Conservation (phyloP, 2,888 invertebrate genomes). For the Trissolcus japonicus region DNA sequence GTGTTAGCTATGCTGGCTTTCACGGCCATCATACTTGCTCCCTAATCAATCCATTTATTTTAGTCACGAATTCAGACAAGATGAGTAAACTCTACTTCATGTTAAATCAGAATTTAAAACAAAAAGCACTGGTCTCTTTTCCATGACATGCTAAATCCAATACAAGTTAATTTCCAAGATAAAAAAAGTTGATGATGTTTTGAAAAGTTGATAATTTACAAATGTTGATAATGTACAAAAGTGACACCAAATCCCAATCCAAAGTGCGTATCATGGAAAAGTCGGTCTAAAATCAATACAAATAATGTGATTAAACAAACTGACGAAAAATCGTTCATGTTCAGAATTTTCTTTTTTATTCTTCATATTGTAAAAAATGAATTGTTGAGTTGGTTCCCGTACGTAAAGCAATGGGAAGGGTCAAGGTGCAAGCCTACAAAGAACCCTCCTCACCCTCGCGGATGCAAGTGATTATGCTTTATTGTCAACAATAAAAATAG, state of each 20-base stretch:
- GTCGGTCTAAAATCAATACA: too few relatives aligned
- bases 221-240: neutral
- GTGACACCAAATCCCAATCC: neutral
- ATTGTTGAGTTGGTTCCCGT: neutral
- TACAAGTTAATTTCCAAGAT: too few relatives aligned
- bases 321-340: too few relatives aligned
- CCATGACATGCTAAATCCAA: too few relatives aligned
- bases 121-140: too few relatives aligned
- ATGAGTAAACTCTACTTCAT: constrained; percentile 20
- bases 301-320: neutral
- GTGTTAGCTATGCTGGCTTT: constrained; percentile 76
- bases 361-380: neutral
- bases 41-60: constrained; percentile 71
- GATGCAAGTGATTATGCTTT: constrained; percentile 68
- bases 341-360: neutral
- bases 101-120: neutral
- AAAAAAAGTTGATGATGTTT: too few relatives aligned
- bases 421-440: constrained; percentile 72
- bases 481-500: constrained; percentile 71
- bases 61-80: constrained; percentile 37
- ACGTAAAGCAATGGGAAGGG: constrained; percentile 54
- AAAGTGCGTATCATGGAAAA: too few relatives aligned
- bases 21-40: constrained; percentile 75
- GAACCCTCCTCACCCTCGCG: constrained; percentile 70
- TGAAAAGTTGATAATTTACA: neutral